A percentile compares a stretch with the other conserved stretches of the same genome.
Conservation (phyloP, 2,888 invertebrate genomes). For the Rhamnusium bicolor region DNA sequence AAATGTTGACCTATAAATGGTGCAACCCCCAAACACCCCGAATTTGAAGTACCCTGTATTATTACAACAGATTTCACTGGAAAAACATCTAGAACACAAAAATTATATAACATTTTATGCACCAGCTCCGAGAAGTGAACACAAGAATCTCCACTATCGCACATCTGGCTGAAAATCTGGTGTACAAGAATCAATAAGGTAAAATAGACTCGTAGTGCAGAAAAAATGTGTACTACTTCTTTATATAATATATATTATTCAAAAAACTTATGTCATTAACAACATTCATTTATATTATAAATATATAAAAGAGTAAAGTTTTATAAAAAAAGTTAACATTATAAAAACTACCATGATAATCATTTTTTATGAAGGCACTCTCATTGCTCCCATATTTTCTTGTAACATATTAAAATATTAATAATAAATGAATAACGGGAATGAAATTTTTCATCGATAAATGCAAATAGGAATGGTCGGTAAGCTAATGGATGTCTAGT, state of each 20-base stretch:
- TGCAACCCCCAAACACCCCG: too few species aligned
- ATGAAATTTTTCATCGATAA: slow-evolving; percentile 36
- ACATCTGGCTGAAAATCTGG: neutral
- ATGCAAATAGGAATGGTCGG: slow-evolving; percentile 46
- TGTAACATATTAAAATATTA: neutral
- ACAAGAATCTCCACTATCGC: too few species aligned
- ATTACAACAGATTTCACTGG: too few species aligned
- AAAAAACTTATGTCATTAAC: slow-evolving; percentile 27
- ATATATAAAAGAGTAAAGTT: slow-evolving; percentile 37
- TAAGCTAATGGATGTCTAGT: slow-evolving; percentile 2
- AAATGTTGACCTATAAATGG: too few species aligned
- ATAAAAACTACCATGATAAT: slow-evolving; percentile 28
- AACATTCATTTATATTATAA: slow-evolving; percentile 26
- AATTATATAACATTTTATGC: too few species aligned
- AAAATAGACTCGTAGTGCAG: neutral
- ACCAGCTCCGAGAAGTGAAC: too few species aligned
- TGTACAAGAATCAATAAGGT: neutral
- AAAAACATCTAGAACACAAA: too few species aligned
- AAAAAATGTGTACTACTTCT: slow-evolving; percentile 6
- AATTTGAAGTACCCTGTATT: too few species aligned
- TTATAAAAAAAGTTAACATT: slow-evolving; percentile 43
- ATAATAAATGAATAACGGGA: slow-evolving; percentile 24
- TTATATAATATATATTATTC: slow-evolving; percentile 9
- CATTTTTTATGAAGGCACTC: slow-evolving; percentile 43
- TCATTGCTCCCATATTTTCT: slow-evolving; percentile 30